Evolutionary conservation across 2,888 invertebrate species (phyloP).

Genomic region (Macaria liturata): DNA sequence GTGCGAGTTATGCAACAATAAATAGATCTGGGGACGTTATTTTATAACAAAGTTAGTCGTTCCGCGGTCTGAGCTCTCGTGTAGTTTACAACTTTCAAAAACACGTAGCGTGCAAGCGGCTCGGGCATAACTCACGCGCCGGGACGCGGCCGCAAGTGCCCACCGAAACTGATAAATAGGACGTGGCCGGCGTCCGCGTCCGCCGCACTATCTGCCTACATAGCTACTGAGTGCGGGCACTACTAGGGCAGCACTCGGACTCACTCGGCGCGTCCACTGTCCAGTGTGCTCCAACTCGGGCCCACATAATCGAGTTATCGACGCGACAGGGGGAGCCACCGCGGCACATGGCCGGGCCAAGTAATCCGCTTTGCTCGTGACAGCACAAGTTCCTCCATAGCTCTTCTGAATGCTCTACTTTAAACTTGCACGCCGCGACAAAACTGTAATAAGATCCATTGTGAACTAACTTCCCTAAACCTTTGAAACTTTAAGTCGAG

Average conservation of each 20-base stretch:
- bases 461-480: constrained; percentile 49
- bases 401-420: constrained; percentile 60
- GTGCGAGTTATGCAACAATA: constrained; percentile 18
- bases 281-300: constrained; percentile 38
- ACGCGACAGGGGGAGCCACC: constrained; percentile 46
- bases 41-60: constrained; percentile 24
- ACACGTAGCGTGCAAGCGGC: constrained; percentile 33
- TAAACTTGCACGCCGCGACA: constrained; percentile 62
- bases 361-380: constrained; percentile 65
- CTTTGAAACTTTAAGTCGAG: constrained; percentile 44
- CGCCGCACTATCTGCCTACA: constrained; percentile 9
- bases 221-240: constrained; percentile 18
- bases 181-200: constrained; percentile 18
- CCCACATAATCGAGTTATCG: constrained; percentile 62
- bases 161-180: constrained; percentile 30
- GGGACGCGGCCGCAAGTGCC: constrained; percentile 27
- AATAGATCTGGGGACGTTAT: constrained; percentile 17
- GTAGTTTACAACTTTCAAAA: constrained; percentile 31
- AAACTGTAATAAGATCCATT: constrained; percentile 64
- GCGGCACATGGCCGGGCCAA: constrained; percentile 42
- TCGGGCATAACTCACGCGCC: constrained; percentile 28
- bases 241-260: constrained; percentile 30
- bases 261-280: constrained; percentile 14
- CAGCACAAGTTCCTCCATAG: constrained; percentile 65
- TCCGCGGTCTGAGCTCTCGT: constrained; percentile 26